These are phyloP conservation scores for Petrolisthes cinctipes DNA, from an alignment of 2,888 invertebrate genomes.

Conservation along the genomic window DNA sequence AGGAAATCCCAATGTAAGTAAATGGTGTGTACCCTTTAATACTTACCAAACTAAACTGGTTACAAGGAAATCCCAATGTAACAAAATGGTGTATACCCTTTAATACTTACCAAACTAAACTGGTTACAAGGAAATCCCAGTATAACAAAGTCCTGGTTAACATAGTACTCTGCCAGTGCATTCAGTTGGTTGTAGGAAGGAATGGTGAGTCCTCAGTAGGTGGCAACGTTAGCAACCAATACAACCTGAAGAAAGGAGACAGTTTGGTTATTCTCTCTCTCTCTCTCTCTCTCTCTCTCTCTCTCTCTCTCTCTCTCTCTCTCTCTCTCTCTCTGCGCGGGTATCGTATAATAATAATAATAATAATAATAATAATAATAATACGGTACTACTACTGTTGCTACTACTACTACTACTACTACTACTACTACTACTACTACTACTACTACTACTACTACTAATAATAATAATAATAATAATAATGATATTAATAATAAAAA, in stretches of 20 bases:
- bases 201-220: conserved; percentile 72
- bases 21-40: not conserved
- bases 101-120: conserved; percentile 68
- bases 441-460: too few relatives aligned
- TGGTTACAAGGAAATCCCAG: conserved; percentile 72
- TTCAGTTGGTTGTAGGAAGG: conserved; percentile 71
- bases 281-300: not conserved
- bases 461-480: too few relatives aligned
- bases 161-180: conserved; percentile 71
- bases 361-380: too few relatives aligned
- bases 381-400: too few relatives aligned
- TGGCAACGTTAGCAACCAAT: conserved; percentile 72
- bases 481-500: too few relatives aligned
- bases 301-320: not conserved
- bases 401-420: too few relatives aligned
- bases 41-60: conserved; percentile 70
- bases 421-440: too few relatives aligned
- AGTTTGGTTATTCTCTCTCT: not conserved
- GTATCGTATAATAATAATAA: not conserved
- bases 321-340: not conserved
- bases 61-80: conserved; percentile 70
- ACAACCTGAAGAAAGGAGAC: conserved; percentile 67
- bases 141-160: conserved; percentile 68
- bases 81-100: not conserved
- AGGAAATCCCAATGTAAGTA: conserved; percentile 69